Evolutionary conservation across 2,888 invertebrate genomes (phyloP), one percentile per base, ranked within the genome.

Genomic region (Agrilus biguttatus): DNA sequence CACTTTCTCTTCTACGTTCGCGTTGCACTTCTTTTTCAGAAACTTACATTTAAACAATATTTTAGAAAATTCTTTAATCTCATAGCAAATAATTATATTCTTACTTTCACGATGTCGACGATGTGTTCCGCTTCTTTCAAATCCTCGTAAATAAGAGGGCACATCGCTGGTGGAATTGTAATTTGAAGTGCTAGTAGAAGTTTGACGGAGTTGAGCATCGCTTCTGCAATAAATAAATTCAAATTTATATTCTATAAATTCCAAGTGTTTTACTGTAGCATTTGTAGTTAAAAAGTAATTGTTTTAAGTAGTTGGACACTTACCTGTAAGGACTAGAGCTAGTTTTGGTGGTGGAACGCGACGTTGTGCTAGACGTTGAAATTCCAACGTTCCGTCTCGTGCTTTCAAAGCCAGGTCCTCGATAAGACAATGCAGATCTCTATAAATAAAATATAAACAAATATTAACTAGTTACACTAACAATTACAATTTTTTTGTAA

Each of bases 321-420:
- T 61, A 79, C 80, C 85, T 80, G 60, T 92, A 93, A 8, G 91
- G 90, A 63, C 91, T 90, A 23, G 91, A 90, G 55, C 89, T 86
- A 12, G 93, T 93, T 65, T 93, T 95, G 39, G 88, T 91, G 0
- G 93, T 93, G 28, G 92, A 92, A 49, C 91, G 73, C 1, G 91
- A 92, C 0, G 95, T 95, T 0, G 93, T 95, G 46, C 91, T 91
- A 0, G 92, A 91, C 1, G 92, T 90, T 10, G 93, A 92, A 53
- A 95, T 92, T 32, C 93, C 95, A 48, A 92, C 82, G 61, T 88
- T 85, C 39, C 87, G 68, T 51, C 82, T 66, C 34, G 74, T 71
- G 21, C 78, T 74, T 48, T 78, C 75, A 51, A 75, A 60, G 39
- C 77, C 76, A 34, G 79, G 76, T 58, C 75, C 77, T 47, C 85